Conservation (phyloP, 1,140 invertebrate genomes). For the Panagrolaimus sp. region DNA sequence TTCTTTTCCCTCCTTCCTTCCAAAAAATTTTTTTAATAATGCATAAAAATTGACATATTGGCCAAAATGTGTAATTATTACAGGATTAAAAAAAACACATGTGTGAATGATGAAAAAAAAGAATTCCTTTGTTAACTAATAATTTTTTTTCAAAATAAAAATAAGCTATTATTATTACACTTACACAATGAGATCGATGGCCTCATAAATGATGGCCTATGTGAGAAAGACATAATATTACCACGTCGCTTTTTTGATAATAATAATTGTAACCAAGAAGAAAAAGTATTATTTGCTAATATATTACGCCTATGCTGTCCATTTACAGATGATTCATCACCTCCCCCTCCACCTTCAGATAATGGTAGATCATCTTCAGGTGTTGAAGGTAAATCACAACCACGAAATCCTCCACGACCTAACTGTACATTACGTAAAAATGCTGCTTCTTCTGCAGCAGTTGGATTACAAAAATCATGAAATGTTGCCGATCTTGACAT, state of each 20-base stretch:
- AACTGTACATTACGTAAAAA: not conserved
- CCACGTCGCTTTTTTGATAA: constrained; percentile 32
- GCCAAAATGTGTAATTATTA: not conserved
- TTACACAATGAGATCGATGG: constrained; percentile 50
- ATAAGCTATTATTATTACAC: constrained; percentile 8
- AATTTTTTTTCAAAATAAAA: not conserved
- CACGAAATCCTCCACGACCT: not conserved
- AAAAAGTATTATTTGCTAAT: constrained; percentile 43
- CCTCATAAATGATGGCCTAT: constrained; percentile 27
- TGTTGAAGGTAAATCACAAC: not conserved
- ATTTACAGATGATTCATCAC: not conserved
- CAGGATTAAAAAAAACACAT: not conserved
- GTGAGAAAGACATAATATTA: constrained; percentile 12
- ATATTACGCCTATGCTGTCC: constrained; percentile 20
- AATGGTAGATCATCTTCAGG: constrained; percentile 6
- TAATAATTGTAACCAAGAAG: constrained; percentile 45
- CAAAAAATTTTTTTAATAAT: not conserved
- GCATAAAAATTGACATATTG: constrained; percentile 3
- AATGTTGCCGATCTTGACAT: constrained; percentile 13
- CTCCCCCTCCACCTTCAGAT: not conserved
- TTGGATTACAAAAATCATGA: constrained; percentile 14
- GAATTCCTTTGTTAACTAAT: constrained; percentile 1
- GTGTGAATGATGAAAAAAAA: not conserved
- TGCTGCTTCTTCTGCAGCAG: constrained; percentile 5
- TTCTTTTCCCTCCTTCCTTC: too few relatives aligned